Evolutionary conservation across 2,888 invertebrate species (phyloP).

Genomic region (Torymus texanus): DNA sequence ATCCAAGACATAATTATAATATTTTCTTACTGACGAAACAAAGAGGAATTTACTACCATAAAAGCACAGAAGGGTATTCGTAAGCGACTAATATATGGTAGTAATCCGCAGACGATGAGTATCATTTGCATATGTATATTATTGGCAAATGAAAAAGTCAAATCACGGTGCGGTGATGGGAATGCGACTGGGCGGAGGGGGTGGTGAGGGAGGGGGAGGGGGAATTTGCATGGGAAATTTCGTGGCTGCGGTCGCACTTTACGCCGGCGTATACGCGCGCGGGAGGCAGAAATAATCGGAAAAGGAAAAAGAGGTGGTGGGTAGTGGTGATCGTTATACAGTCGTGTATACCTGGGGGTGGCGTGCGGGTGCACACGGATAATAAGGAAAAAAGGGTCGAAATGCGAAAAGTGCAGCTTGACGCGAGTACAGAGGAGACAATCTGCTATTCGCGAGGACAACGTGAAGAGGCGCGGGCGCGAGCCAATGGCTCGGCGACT

Average conservation of each 20-base stretch:
- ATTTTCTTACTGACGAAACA: not conserved
- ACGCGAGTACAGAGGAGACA: not conserved
- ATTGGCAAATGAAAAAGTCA: conserved; percentile 52
- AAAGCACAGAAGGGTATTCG: not conserved
- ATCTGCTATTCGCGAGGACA: not conserved
- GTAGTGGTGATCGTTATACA: not conserved
- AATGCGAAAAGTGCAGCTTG: conserved; percentile 14
- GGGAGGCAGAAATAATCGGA: conserved; percentile 47
- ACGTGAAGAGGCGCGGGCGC: not conserved
- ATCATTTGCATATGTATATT: conserved; percentile 50
- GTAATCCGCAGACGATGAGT: conserved; percentile 22
- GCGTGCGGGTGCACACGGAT: conserved; percentile 24
- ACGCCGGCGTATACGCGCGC: not conserved
- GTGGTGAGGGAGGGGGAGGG: not conserved
- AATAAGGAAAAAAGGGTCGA: conserved; percentile 39
- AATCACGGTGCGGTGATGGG: conserved; percentile 23
- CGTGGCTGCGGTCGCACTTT: not conserved
- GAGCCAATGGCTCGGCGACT: not conserved
- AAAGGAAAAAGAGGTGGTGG: conserved; percentile 35
- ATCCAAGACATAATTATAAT: not conserved
- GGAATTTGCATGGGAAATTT: conserved; percentile 54
- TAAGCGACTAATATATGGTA: conserved; percentile 40
- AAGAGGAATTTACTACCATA: conserved; percentile 5
- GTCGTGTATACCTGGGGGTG: conserved; percentile 22
- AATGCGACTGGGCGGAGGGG: conserved; percentile 15